phyloP scores from a whole-genome alignment of 2,888 invertebrate species.

The Bedellia somnulentella region DNA sequence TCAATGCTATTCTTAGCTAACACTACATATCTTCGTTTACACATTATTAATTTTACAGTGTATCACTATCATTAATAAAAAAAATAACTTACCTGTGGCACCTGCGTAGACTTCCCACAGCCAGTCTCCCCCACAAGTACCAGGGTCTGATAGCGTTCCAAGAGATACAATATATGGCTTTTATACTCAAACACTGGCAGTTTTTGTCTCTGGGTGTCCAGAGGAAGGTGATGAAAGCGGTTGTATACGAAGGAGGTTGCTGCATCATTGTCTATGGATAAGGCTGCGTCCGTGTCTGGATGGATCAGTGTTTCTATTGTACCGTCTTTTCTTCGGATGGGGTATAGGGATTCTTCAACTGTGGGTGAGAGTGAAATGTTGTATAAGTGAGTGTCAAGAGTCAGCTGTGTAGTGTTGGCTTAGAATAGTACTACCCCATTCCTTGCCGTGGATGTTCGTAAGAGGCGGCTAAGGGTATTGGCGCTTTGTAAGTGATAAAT shows the following conservation, averaged over 20 bases:
- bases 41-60: too few species aligned
- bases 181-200: slow-evolving; percentile 86
- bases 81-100: slow-evolving; percentile 90
- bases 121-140: slow-evolving; percentile 94
- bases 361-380: too few species aligned
- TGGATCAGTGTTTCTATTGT: slow-evolving; percentile 35
- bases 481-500: too few species aligned
- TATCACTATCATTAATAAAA: too few species aligned
- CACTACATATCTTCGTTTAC: too few species aligned
- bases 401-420: too few species aligned
- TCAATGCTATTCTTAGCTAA: too few species aligned
- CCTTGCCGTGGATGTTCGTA: too few species aligned
- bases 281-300: slow-evolving; percentile 33
- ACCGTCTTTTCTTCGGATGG: slow-evolving; percentile 38
- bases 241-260: slow-evolving; percentile 80
- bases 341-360: slow-evolving; percentile 29
- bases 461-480: too few species aligned
- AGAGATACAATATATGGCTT: slow-evolving; percentile 80
- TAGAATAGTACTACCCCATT: too few species aligned
- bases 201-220: slow-evolving; percentile 81
- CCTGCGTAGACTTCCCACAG: slow-evolving; percentile 94
- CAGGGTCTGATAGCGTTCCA: slow-evolving; percentile 75
- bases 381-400: too few species aligned
- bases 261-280: slow-evolving; percentile 60
- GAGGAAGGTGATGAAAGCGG: slow-evolving; percentile 77